Percentiles rank a stretch among this genome's conserved stretches.
These are phyloP conservation scores for Alcedo atthis DNA, from an alignment of 2,797 vertebrate species.

Conservation along the genomic window DNA sequence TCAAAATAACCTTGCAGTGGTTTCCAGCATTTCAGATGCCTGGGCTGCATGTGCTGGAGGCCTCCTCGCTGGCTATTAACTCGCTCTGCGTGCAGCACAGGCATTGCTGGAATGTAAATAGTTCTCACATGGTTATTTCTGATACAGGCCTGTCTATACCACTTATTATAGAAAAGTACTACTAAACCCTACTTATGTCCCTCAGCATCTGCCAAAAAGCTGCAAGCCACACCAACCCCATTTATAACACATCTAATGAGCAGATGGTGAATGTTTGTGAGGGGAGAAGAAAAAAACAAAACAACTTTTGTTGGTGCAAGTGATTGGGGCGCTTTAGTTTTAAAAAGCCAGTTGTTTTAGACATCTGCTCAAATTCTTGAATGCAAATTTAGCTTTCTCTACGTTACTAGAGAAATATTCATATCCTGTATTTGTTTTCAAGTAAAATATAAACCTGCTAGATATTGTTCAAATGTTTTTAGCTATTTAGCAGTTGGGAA, in stretches of 20 bases:
- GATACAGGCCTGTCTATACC: not conserved
- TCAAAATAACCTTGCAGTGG: not conserved
- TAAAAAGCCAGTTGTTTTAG: conserved; percentile 2
- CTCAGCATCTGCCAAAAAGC: conserved; percentile 43
- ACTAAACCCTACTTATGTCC: not conserved
- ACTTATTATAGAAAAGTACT: not conserved
- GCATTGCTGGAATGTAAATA: not conserved
- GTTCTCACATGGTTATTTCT: not conserved
- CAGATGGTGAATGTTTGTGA: conserved; percentile 29
- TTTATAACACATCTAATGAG: conserved; percentile 41
- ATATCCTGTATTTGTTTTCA: conserved; percentile 31
- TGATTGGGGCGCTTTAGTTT: not conserved
- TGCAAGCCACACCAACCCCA: conserved; percentile 14
- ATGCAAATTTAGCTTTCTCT: not conserved
- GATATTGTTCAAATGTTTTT: not conserved
- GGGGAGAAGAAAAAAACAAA: not conserved
- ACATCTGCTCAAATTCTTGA: conserved; percentile 12
- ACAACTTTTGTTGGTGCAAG: conserved; percentile 3
- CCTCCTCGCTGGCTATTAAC: not conserved
- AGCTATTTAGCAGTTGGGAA: not conserved
- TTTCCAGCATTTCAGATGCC: not conserved
- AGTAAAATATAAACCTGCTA: conserved; percentile 30
- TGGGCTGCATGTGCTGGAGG: not conserved
- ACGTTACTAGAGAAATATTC: not conserved
- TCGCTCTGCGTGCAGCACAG: not conserved